Evolutionary conservation across 2,113 vertebrate species (phyloP).

Genomic region (Patagioenas fasciata): DNA sequence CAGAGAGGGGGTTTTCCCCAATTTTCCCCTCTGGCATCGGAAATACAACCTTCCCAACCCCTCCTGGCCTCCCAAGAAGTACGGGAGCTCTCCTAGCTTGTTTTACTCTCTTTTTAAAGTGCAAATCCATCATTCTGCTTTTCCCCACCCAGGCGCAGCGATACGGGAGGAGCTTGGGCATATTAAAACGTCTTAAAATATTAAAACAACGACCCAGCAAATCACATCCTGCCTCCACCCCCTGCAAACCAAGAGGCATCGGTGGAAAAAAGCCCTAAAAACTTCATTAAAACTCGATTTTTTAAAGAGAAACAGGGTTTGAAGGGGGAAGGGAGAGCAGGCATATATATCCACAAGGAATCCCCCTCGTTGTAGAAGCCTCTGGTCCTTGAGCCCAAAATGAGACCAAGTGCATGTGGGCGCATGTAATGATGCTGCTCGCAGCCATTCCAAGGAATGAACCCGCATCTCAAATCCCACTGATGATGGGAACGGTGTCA

Average conservation of each 20-base stretch:
- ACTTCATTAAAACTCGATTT: background rate
- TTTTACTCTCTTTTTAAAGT: background rate
- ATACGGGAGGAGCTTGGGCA: background rate
- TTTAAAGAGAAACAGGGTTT: background rate
- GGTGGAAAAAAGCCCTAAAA: background rate
- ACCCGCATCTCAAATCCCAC: background rate
- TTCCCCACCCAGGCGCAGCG: fast-evolving
- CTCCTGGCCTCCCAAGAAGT: background rate
- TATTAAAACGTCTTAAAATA: background rate
- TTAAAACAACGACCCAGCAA: background rate
- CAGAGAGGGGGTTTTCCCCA: background rate
- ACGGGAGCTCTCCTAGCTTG: background rate
- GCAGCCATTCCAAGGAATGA: background rate
- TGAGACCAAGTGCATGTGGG: background rate
- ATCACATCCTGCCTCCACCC: background rate
- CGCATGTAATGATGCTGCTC: background rate
- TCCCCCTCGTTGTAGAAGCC: background rate
- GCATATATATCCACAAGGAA: background rate
- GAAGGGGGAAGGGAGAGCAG: background rate
- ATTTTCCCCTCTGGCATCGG: background rate
- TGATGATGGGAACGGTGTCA: background rate
- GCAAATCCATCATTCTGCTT: background rate
- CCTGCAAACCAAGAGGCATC: background rate
- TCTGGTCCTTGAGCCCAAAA: background rate
- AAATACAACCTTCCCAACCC: background rate